Percentiles rank a stretch among this genome's conserved stretches.
These are phyloP conservation scores for Aphidius colemani DNA, from an alignment of 2,888 invertebrate species.

Conservation along the genomic window DNA sequence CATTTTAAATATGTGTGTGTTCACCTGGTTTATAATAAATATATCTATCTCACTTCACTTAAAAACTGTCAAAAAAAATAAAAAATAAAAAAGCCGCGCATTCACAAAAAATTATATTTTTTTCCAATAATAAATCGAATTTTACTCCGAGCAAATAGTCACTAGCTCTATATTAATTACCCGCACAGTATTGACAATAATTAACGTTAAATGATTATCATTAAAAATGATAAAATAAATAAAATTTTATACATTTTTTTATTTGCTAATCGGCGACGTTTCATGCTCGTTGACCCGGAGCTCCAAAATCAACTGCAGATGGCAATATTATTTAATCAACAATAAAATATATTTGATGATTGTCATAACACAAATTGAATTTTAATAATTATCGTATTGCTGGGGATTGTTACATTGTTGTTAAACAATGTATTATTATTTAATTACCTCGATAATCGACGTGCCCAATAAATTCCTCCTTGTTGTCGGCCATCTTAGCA, in stretches of 20 bases:
- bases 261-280: conserved; percentile 34
- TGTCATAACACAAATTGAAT: background rate
- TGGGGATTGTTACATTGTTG: conserved; percentile 22
- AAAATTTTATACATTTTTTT: conserved; percentile 14
- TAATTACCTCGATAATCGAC: conserved; percentile 59
- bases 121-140: background rate
- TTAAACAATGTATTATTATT: conserved; percentile 33
- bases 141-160: background rate
- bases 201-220: too few relatives aligned
- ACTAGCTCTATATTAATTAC: background rate
- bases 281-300: conserved; percentile 38
- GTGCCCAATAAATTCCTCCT: conserved; percentile 59
- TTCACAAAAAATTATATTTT: conserved; percentile 20
- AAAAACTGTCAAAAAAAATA: conserved; percentile 21
- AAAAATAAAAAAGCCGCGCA: conserved; percentile 13
- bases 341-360: conserved; percentile 29
- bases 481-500: conserved; percentile 61
- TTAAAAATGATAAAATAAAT: conserved; percentile 3
- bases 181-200: background rate
- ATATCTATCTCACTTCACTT: conserved; percentile 7
- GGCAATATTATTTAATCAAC: conserved; percentile 45
- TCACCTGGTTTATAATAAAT: conserved; percentile 23
- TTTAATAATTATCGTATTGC: conserved; percentile 24
- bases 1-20: conserved; percentile 9
- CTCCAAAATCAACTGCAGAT: conserved; percentile 44